Base-by-base conservation (phyloP, 92 coral and sea anemone species). In the Palythoa grandiflora region DNA sequence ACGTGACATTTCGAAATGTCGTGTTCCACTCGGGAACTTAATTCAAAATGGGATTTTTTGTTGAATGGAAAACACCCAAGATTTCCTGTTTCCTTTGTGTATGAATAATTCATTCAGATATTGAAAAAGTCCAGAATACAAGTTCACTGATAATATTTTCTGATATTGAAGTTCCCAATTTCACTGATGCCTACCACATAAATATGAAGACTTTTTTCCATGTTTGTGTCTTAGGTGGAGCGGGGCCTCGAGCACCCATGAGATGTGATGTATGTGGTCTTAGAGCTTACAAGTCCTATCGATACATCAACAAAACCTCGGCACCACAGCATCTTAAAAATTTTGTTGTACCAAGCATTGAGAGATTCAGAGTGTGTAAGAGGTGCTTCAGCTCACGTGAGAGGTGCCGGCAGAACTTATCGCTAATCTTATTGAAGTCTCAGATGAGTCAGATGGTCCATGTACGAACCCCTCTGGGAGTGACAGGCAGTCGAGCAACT, bases 241-340 rank as follows among this genome's bases (percentile, higher is more conserved):
- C 47, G 6, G 71, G 73, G n/a, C 76, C 86, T 48, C 75, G 86
- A 48, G 63, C 86, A 20, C 98, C 96, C 20, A 75, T 91, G 92
- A 90, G 99, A 80, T 97, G 99, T 68, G 98, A 96, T 55, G 98
- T 97, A 20, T 97, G 99, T 84, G 98, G 98, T 15, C 86, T 97
- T 13, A 92, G 98, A 55, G 97, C 92, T 10, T 95, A 90, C 90
- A 97, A 95, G 75, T 95, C 97, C 36, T 97, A 97, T 54, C 99
- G 99, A n/a, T 97, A 91, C 87, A 83, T 92, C 74, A 97, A 88
- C 83, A 95, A 95, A 52, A 86, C 91, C 66, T 90, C 89, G 61
- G 99, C 99, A 4, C 99, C 99, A 7, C 66, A 78, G 0, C 98
- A 97, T 76, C 88, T 97, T 14, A 94, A 94, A 73, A 90, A 88